These are phyloP conservation scores for Pseudomyrmex concolor DNA, from an alignment of 1,140 invertebrate genomes.

Conservation along the genomic window DNA sequence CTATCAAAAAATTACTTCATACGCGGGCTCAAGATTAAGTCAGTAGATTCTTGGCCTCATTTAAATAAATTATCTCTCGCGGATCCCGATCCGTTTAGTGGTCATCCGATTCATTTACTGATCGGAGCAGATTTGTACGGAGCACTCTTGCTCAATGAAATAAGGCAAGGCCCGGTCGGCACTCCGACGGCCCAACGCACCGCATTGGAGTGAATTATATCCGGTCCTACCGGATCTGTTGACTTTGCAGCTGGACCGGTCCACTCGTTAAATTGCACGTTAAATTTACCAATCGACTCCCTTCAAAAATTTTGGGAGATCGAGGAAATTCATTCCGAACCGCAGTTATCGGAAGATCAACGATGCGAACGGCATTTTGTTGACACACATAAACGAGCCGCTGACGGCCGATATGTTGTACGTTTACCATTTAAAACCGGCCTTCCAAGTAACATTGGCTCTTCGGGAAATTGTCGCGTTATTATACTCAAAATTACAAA, in stretches of 20 bases:
- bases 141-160: slow-evolving; percentile 24
- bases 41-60: slow-evolving; percentile 40
- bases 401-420: neutral
- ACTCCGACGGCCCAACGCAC: neutral
- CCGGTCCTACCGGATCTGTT: slow-evolving; percentile 6
- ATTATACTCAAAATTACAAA: neutral
- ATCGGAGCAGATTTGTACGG: slow-evolving; percentile 55
- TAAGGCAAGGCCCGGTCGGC: slow-evolving; percentile 42
- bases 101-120: slow-evolving; percentile 31
- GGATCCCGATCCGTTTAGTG: slow-evolving; percentile 44
- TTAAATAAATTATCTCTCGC: slow-evolving; percentile 38
- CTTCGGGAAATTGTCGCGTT: too few species aligned
- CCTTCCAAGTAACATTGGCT: neutral
- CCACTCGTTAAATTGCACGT: slow-evolving; percentile 28
- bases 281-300: slow-evolving; percentile 1
- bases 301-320: slow-evolving; percentile 73
- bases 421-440: neutral
- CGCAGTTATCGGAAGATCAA: neutral
- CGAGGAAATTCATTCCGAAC: slow-evolving; percentile 61
- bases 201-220: slow-evolving; percentile 12
- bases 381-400: too few species aligned
- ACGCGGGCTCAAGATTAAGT: neutral
- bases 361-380: neutral
- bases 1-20: slow-evolving; percentile 42
- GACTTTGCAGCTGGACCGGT: neutral